Evolutionary conservation across 2,888 invertebrate species (phyloP).

Genomic region (Lepidocyrtoides sp.): DNA sequence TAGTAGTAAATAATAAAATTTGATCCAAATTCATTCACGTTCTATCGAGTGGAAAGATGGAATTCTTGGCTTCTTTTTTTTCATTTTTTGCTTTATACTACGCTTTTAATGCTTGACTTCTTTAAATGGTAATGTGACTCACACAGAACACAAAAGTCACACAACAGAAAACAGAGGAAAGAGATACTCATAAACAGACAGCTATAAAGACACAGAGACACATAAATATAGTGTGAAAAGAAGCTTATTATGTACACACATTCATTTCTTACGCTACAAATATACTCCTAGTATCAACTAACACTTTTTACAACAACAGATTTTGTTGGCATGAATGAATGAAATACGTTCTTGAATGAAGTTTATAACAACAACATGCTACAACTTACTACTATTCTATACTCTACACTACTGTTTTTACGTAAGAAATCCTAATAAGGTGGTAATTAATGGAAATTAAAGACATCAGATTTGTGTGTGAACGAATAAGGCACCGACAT

Average conservation of each 20-base stretch:
- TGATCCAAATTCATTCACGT: slow-evolving; percentile 72
- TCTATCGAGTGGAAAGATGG: slow-evolving; percentile 14
- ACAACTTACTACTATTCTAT: not conserved
- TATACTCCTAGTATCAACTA: not conserved
- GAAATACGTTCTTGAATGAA: slow-evolving; percentile 47
- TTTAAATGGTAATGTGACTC: slow-evolving; percentile 74
- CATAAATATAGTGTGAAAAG: slow-evolving; percentile 5
- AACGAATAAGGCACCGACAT: slow-evolving; percentile 70
- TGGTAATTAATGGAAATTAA: slow-evolving; percentile 83
- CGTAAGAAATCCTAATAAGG: slow-evolving; percentile 79
- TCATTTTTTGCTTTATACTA: slow-evolving; percentile 26
- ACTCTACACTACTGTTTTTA: slow-evolving; percentile 58
- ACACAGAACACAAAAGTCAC: too few relatives aligned
- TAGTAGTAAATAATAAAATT: not conserved
- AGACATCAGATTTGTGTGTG: slow-evolving; percentile 66
- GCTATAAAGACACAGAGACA: not conserved
- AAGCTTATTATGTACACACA: not conserved
- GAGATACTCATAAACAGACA: slow-evolving; percentile 4
- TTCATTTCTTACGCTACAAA: not conserved
- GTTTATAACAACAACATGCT: not conserved
- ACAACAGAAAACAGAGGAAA: not conserved
- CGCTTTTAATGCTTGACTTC: slow-evolving; percentile 13
- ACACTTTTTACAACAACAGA: not conserved
- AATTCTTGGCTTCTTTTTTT: slow-evolving; percentile 7
- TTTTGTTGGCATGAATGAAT: slow-evolving; percentile 48